Percentiles rank a stretch among this genome's conserved stretches.
Conservation (phyloP, 2,797 vertebrate species). For the Epinephelus awoara region DNA sequence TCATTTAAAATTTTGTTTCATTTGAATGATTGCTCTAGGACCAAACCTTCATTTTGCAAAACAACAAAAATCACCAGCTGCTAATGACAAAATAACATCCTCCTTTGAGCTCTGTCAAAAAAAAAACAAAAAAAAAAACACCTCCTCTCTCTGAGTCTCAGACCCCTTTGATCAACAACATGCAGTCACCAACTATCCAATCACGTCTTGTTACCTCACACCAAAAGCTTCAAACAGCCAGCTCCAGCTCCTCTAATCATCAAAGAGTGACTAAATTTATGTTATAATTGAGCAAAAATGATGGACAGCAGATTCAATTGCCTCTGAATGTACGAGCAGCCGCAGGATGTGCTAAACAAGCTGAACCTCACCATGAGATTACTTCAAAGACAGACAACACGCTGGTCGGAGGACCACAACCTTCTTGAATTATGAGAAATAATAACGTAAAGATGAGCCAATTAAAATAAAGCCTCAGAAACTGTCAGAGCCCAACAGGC, state of each 20-base stretch:
- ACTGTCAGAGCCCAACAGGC: constrained; percentile 5
- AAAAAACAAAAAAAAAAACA: not conserved
- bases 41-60: not conserved
- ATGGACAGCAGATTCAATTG: constrained; percentile 25
- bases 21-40: constrained; percentile 2
- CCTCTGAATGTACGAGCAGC: constrained; percentile 21
- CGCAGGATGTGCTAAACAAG: constrained; percentile 19
- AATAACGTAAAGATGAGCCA: constrained; percentile 20
- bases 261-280: constrained; percentile 9
- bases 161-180: constrained; percentile 36
- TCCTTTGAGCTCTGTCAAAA: not conserved
- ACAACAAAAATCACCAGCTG: not conserved
- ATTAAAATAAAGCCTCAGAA: constrained; percentile 26
- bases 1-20: not conserved
- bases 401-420: constrained; percentile 28
- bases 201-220: constrained; percentile 5
- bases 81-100: not conserved
- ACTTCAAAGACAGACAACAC: constrained; percentile 42
- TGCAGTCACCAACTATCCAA: not conserved
- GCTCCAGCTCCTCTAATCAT: constrained; percentile 31
- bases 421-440: constrained; percentile 34
- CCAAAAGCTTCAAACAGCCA: constrained; percentile 10
- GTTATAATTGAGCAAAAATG: constrained; percentile 22
- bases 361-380: constrained; percentile 6
- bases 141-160: not conserved